A percentile compares a stretch with the other conserved stretches of the same genome.
Conservation (phyloP, 1,140 invertebrate genomes). For the Rhopalosiphum maidis region DNA sequence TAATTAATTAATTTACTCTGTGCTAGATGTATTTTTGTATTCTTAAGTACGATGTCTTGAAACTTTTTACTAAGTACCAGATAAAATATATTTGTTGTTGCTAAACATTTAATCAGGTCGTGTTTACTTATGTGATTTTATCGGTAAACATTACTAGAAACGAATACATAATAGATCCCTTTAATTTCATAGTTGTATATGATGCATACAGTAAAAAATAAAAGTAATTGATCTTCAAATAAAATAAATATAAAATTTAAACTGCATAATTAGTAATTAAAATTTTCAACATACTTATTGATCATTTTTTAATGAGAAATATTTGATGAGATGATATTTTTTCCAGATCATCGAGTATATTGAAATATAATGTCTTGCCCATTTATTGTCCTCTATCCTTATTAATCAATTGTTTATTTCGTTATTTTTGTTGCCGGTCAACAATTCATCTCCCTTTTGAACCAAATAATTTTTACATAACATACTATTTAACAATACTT, state of each 20-base stretch:
- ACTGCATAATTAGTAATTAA: not conserved
- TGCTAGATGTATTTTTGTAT: not conserved
- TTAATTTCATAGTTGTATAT: not conserved
- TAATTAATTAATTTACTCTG: not conserved
- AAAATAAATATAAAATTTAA: not conserved
- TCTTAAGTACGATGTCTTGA: not conserved
- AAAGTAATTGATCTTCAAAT: not conserved
- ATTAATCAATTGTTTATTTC: not conserved
- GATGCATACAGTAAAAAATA: not conserved
- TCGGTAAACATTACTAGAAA: not conserved
- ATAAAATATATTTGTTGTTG: not conserved
- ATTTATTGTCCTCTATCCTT: not conserved
- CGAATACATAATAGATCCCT: not conserved
- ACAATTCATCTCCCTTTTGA: not conserved
- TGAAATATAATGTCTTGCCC: not conserved
- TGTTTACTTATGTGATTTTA: not conserved
- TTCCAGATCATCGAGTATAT: not conserved
- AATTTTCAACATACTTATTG: not conserved
- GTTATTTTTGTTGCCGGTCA: not conserved
- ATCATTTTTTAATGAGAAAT: not conserved
- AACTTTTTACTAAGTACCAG: too few relatives aligned
- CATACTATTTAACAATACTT: too few relatives aligned
- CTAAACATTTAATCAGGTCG: not conserved
- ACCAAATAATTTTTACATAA: not conserved
- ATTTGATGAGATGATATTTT: not conserved